phyloP scores from a whole-genome alignment of 2,797 vertebrate species.

The Ficedula albicollis region DNA sequence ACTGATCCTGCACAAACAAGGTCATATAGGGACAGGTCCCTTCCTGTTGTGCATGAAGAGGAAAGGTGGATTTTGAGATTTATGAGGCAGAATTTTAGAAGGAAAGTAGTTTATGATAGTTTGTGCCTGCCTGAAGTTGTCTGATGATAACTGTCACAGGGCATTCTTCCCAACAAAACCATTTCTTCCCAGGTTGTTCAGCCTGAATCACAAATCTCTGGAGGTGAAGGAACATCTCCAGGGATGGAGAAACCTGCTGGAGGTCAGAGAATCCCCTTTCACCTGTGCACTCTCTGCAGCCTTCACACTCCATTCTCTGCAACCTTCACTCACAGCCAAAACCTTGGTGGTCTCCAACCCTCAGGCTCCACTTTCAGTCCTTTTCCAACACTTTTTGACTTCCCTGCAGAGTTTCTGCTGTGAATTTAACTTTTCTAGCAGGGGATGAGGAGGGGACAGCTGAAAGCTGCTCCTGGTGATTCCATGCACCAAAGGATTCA shows the following conservation, averaged over 20 bases:
- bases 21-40: neutral
- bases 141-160: neutral
- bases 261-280: neutral
- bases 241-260: neutral
- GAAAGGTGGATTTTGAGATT: neutral
- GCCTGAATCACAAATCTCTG: neutral
- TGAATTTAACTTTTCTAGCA: neutral
- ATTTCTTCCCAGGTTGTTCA: neutral
- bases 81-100: neutral
- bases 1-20: neutral
- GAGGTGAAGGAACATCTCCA: neutral
- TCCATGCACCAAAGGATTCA: neutral
- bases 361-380: neutral
- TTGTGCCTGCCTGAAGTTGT: neutral
- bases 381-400: neutral
- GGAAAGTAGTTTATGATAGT: neutral
- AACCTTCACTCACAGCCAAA: accelerated
- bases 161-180: neutral
- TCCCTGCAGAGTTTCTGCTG: neutral
- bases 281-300: neutral
- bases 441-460: accelerated
- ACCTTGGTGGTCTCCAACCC: neutral
- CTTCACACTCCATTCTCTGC: neutral
- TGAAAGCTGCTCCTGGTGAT: neutral
- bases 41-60: accelerated